Percentiles rank a stretch among this genome's conserved stretches.
Evolutionary conservation across 2,797 vertebrate genomes (phyloP).

Genomic region (Hydrolagus colliei): DNA sequence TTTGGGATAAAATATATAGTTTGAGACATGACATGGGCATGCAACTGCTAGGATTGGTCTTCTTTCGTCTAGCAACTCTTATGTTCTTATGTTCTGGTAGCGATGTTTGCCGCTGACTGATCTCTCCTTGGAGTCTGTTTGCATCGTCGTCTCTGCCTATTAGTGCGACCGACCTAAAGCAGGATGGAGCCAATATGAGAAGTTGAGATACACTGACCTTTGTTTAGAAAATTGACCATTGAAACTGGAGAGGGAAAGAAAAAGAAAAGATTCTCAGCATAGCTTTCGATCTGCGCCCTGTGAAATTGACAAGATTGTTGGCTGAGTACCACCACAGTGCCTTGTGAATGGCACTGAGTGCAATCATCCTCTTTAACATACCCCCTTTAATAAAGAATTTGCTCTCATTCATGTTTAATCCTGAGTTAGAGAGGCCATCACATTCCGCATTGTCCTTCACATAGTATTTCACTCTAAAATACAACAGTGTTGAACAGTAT

Average conservation of each 20-base stretch:
- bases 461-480: constrained; percentile 11
- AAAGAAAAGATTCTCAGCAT: neutral
- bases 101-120: neutral
- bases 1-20: too few species aligned
- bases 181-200: constrained; percentile 22
- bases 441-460: neutral
- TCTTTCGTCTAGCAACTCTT: too few species aligned
- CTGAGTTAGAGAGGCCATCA: neutral
- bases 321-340: neutral
- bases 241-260: neutral
- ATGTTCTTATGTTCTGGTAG: too few species aligned
- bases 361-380: constrained; percentile 7
- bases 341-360: constrained; percentile 1
- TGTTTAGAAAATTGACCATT: constrained; percentile 6
- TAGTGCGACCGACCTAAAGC: constrained; percentile 19
- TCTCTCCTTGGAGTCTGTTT: neutral
- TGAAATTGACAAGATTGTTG: constrained; percentile 22
- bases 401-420: neutral
- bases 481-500: neutral
- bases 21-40: too few species aligned
- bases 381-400: neutral
- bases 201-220: neutral
- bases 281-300: neutral
- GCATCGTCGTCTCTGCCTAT: neutral
- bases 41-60: too few species aligned